Base-by-base conservation (phyloP, 1,140 invertebrate genomes). In the Drosophila ficusphila region DNA sequence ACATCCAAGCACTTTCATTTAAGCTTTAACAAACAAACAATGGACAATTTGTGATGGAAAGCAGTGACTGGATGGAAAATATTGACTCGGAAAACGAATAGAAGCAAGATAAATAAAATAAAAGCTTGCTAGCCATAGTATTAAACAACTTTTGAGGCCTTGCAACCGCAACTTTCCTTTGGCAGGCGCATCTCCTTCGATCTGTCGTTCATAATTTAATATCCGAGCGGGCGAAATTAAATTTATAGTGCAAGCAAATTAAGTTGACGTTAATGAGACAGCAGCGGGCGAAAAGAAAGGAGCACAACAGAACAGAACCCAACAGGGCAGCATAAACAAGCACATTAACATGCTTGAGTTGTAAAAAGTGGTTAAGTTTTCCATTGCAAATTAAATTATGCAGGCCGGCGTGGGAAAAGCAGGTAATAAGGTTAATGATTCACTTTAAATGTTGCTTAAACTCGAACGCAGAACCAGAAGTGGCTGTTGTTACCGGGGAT, bases 361-460 rank as follows among this genome's bases (percentile, higher is more conserved):
- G 73, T 56, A 76, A 76, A 68, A 76, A 61, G 72, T 69, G 81
- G 76, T 70, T 70, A 74, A 79, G 61, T 81, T 74, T 74, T 74
- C 82, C 77, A 88, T 88, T 71, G 62, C 56, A 82, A 86, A 86
- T 88, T 72, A 62, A 88, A 86, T 86, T 86, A 86, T 68, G 68
- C 60, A 81, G 58, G 7, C 29, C 34, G 36, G 25, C 27, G 9
- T 7, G 29, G 53, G 27, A 1, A 57, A 23, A 25, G 19, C 57
- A 70, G 70, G 68, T 86, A 86, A 86, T 77, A 70, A 65, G 68
- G 77, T 88, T 78, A 86, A 88, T 88, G 82, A 81, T 81, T 70
- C 73, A 68, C 77, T 75, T 88, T 88, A 60, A 81, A 77, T 79
- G 68, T 76, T 57, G 54, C 81, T 85, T 60, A 58, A 86, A 27